Evolutionary conservation across 1,140 invertebrate genomes (phyloP), one percentile per base, ranked within the genome.

Genomic region (Drosophila kurseongensis): DNA sequence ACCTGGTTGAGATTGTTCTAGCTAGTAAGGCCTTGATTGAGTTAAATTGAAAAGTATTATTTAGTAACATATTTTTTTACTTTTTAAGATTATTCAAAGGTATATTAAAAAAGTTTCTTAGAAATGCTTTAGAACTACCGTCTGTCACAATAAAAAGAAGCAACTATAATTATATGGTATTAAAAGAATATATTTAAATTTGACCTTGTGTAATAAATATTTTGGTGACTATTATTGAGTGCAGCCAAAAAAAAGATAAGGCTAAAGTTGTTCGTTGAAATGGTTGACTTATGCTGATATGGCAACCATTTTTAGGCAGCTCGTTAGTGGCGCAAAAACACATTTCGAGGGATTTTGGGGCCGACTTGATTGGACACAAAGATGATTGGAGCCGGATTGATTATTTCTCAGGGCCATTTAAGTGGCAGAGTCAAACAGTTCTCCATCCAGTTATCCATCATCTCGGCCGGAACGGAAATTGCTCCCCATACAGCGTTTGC

Each of bases 401-500:
- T 72, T 72, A 72, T 72, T 72, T 71, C 72, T 75, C 55, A 36
- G 52, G 52, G 71, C 60, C 48, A 67, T 76, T 76, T 50, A 69
- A 76, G 57, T 48, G 65, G 66, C 36, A 55, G 44, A 55, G 52
- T 51, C 61, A 66, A 67, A 29, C 16, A 67, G 45, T 14, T 16
- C 16, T 50, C 13, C 27, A 13, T n/a, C 14, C 51, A 32, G 29
- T 2, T 48, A 40, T 75, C 62, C 47, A 47, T 58, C 60, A 75
- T 56, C 50, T 50, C 18, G 23, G 35, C 13, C 32, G 18, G 42
- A 81, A 29, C 66, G 62, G 59, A 67, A 72, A 74, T 72, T 71
- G 75, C 56, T 86, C 83, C 79, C 82, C 59, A 50, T 55, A 67
- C 74, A 68, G 67, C 36, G 29, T 29, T 72, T 72, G 65, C 44